phyloP scores from a whole-genome alignment of 2,888 invertebrate species.

The Drosophila merina region DNA sequence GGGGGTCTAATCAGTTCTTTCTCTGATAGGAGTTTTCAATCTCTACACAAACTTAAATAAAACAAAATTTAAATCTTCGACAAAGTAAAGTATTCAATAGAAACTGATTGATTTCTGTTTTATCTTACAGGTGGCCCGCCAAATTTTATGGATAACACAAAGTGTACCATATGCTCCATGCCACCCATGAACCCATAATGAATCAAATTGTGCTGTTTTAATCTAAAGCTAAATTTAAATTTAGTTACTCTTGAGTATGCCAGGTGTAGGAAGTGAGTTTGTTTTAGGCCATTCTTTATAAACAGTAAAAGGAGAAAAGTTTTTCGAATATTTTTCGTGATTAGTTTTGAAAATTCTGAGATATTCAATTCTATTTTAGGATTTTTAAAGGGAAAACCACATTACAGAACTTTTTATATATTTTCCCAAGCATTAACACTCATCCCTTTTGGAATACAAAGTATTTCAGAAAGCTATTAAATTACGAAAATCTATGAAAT shows the following conservation, averaged over 20 bases:
- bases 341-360: too few relatives aligned
- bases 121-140: conserved; percentile 68
- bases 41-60: too few relatives aligned
- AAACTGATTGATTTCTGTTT: conserved; percentile 22
- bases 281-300: neutral
- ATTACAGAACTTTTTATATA: neutral
- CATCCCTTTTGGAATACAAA: neutral
- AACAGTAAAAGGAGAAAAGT: neutral
- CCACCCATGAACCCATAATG: conserved; percentile 81
- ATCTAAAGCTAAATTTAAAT: conserved; percentile 59
- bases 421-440: too few relatives aligned
- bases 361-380: neutral
- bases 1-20: conserved; percentile 28
- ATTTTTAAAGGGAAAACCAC: neutral
- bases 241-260: conserved; percentile 69
- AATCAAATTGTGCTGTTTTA: conserved; percentile 72
- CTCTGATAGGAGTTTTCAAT: neutral
- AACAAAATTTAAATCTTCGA: too few relatives aligned
- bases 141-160: conserved; percentile 78
- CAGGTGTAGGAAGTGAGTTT: neutral
- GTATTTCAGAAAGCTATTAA: neutral
- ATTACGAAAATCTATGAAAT: neutral
- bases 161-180: conserved; percentile 82
- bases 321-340: too few relatives aligned
- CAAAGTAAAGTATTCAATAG: neutral